Percentiles rank a stretch among this genome's conserved stretches.
These are phyloP conservation scores for Phrixothrix hirtus DNA, from an alignment of 2,888 invertebrate genomes.

Conservation along the genomic window DNA sequence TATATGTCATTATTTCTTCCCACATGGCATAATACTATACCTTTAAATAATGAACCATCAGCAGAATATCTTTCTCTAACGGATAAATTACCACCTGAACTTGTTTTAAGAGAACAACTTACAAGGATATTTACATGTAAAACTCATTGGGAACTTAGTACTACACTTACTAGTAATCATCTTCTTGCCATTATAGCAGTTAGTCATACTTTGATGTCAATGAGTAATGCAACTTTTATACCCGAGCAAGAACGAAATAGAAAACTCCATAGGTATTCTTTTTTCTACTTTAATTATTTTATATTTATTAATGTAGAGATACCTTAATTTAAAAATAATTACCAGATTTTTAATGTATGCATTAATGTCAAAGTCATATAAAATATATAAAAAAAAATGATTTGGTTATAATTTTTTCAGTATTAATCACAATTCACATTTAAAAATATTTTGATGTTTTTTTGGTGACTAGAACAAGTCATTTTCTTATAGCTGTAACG, in stretches of 20 bases:
- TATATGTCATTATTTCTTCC: conserved; percentile 94
- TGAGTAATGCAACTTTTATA: conserved; percentile 93
- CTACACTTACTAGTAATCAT: conserved; percentile 94
- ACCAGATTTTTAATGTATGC: too few relatives aligned
- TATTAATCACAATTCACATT: too few relatives aligned
- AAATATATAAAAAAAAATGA: too few relatives aligned
- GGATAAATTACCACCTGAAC: conserved; percentile 68
- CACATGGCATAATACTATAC: conserved; percentile 67
- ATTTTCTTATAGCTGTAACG: too few relatives aligned
- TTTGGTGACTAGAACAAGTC: too few relatives aligned
- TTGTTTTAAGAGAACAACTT: conserved; percentile 74
- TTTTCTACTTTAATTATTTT: background rate
- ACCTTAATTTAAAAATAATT: too few relatives aligned
- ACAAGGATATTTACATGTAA: conserved; percentile 82
- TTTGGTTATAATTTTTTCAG: too few relatives aligned
- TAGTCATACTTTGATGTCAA: conserved; percentile 96
- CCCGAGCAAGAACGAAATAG: conserved; percentile 83
- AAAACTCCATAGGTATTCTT: conserved; percentile 68
- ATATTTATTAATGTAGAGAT: too few relatives aligned
- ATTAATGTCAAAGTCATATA: too few relatives aligned
- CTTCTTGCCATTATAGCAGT: conserved; percentile 91
- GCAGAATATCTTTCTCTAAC: conserved; percentile 43
- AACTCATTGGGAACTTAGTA: conserved; percentile 95
- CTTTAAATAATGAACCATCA: conserved; percentile 45
- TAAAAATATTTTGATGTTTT: too few relatives aligned